Percentiles rank a stretch among this genome's conserved stretches.
phyloP scores from a whole-genome alignment of 2,888 invertebrate genomes.

The Copidosoma aretas region DNA sequence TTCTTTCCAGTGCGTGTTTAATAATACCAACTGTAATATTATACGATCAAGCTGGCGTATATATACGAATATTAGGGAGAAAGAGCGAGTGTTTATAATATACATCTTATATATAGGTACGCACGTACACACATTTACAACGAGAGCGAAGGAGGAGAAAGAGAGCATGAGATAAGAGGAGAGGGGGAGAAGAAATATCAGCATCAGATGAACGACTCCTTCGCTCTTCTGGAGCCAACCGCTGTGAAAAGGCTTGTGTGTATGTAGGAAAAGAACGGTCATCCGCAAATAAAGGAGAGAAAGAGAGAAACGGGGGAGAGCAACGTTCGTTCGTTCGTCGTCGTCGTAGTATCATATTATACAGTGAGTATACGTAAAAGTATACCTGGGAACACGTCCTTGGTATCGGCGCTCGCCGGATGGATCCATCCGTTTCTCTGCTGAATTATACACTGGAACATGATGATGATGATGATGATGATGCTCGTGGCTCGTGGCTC shows the following conservation, averaged over 20 bases:
- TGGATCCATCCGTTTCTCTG: constrained; percentile 79
- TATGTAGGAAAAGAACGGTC: background rate
- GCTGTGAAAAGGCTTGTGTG: background rate
- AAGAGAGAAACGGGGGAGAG: background rate
- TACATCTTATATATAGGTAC: too few species aligned
- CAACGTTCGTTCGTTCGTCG: background rate
- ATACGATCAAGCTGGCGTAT: too few species aligned
- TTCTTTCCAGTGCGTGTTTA: too few species aligned
- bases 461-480: constrained; percentile 54
- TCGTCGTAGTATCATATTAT: background rate
- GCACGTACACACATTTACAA: too few species aligned
- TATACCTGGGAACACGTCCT: constrained; percentile 78
- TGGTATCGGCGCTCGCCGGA: constrained; percentile 74
- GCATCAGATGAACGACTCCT: too few species aligned
- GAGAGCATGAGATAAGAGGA: background rate
- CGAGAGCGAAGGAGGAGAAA: background rate
- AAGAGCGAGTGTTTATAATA: too few species aligned
- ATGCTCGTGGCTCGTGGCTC: too few species aligned
- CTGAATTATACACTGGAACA: constrained; percentile 86
- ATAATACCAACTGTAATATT: too few species aligned
- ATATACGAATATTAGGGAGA: too few species aligned
- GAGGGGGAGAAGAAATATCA: too few species aligned
- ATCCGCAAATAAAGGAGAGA: background rate
- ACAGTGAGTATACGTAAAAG: background rate
- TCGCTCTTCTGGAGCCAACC: background rate